These are phyloP conservation scores for Erebia aethiops DNA, from an alignment of 2,888 invertebrate species.

Conservation along the genomic window DNA sequence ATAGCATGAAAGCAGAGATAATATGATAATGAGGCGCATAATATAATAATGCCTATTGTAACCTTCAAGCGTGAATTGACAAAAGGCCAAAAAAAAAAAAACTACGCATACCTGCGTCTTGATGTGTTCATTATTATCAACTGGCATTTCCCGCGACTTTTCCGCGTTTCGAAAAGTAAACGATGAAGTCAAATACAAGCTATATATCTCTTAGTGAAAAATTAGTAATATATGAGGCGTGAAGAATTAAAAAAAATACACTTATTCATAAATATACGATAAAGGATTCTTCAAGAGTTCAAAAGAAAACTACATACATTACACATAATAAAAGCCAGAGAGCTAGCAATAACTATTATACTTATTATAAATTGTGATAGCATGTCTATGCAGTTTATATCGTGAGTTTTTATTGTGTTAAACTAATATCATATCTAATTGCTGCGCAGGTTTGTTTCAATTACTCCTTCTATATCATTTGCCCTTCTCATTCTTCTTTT, in stretches of 20 bases:
- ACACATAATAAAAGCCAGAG: background rate
- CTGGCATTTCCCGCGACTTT: background rate
- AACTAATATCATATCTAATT: constrained; percentile 16
- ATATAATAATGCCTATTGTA: constrained; percentile 4
- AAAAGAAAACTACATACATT: background rate
- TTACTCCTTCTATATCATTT: constrained; percentile 21
- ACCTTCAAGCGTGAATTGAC: background rate
- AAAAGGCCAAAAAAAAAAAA: background rate
- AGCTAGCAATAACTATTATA: background rate
- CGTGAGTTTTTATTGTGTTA: background rate
- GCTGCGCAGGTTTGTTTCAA: constrained; percentile 15
- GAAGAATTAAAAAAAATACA: no score
- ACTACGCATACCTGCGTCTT: background rate
- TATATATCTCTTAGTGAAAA: background rate
- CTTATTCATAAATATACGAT: background rate
- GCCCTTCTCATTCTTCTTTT: constrained; percentile 10
- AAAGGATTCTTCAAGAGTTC: background rate
- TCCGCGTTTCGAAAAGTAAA: background rate
- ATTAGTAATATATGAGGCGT: background rate
- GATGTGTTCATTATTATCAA: background rate
- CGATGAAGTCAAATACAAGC: background rate
- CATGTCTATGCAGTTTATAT: background rate
- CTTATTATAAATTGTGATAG: background rate
- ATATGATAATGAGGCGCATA: background rate
- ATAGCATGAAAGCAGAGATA: constrained; percentile 7